These are phyloP conservation scores for Antheraea yamamai DNA, from an alignment of 2,888 invertebrate species.

Conservation along the genomic window DNA sequence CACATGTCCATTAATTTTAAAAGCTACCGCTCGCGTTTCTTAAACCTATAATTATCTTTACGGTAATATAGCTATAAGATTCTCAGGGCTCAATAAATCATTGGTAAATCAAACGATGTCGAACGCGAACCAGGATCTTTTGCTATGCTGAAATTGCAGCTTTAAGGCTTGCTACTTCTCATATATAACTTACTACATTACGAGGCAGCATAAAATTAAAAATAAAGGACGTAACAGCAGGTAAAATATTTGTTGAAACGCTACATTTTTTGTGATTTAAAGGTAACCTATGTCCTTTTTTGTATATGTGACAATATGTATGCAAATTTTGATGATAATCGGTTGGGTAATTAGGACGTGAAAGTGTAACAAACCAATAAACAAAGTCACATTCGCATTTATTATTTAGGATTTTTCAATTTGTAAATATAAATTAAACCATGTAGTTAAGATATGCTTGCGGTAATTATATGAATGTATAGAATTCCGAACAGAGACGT, in stretches of 20 bases:
- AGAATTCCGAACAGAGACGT: no score
- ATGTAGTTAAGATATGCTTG: no score
- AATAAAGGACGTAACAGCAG: neutral
- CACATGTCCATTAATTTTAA: slow-evolving; percentile 77
- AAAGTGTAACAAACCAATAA: no score
- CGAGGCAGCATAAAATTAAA: slow-evolving; percentile 6
- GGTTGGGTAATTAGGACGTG: no score
- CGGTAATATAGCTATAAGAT: slow-evolving; percentile 58
- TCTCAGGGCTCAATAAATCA: slow-evolving; percentile 63
- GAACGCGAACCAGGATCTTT: slow-evolving; percentile 42
- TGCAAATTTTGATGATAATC: no score
- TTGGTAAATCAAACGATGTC: slow-evolving; percentile 66
- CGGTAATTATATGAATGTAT: no score
- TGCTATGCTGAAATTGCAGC: slow-evolving; percentile 53
- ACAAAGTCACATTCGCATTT: no score
- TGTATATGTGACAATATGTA: no score
- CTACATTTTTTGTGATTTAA: no score
- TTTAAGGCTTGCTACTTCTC: slow-evolving; percentile 39
- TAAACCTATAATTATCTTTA: slow-evolving; percentile 71
- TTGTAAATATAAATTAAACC: neutral
- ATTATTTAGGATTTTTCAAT: no score
- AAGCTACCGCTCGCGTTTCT: slow-evolving; percentile 66
- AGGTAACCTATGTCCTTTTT: no score
- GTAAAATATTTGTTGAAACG: neutral
- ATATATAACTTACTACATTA: slow-evolving; percentile 49